These are phyloP conservation scores for Euura lappo DNA, from an alignment of 1,140 invertebrate species.

Conservation along the genomic window DNA sequence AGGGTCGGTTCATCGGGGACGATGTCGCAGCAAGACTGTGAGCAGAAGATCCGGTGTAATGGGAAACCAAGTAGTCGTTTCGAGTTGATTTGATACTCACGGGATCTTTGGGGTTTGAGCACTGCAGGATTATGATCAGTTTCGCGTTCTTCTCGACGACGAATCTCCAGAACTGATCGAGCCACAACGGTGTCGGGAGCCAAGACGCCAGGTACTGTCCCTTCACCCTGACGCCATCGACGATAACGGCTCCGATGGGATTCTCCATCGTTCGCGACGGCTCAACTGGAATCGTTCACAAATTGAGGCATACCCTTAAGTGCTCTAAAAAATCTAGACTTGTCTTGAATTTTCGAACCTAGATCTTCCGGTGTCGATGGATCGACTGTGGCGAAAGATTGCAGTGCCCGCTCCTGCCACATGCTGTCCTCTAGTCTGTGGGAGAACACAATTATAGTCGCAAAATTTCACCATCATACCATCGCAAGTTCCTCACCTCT, in stretches of 20 bases:
- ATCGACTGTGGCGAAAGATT: conserved; percentile 28
- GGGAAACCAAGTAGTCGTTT: conserved; percentile 6
- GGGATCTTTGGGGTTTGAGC: conserved; percentile 32
- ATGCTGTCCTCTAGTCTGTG: conserved; percentile 33
- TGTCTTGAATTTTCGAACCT: conserved; percentile 42
- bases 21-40: background rate
- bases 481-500: conserved; percentile 28
- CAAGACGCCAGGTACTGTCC: conserved; percentile 86
- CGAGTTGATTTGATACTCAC: conserved; percentile 22
- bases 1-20: background rate
- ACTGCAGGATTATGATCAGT: conserved; percentile 67
- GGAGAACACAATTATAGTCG: background rate
- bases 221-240: conserved; percentile 58
- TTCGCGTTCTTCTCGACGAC: conserved; percentile 70
- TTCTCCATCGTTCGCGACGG: conserved; percentile 38
- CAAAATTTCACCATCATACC: background rate
- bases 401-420: conserved; percentile 40
- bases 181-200: conserved; percentile 86
- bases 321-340: background rate
- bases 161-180: conserved; percentile 94
- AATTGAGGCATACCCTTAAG: no score
- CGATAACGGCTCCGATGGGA: conserved; percentile 38
- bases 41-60: background rate
- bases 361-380: conserved; percentile 32
- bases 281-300: no score